Conservation (phyloP, 2,888 invertebrate species). For the Acrobasis consociella region DNA sequence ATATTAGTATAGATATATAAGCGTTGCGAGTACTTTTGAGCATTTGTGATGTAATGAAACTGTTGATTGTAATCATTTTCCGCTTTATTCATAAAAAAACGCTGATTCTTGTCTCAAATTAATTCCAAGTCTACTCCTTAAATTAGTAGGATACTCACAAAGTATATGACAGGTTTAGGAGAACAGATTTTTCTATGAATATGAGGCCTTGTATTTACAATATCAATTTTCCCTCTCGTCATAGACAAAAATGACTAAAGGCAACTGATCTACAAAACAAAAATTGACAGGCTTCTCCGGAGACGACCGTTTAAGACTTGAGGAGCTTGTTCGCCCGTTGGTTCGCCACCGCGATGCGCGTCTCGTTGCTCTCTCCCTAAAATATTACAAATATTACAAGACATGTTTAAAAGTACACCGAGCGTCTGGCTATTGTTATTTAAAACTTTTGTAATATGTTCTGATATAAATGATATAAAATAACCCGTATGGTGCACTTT, state of each 20-base stretch:
- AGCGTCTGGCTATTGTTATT: neutral
- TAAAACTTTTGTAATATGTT: too few relatives aligned
- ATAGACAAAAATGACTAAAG: neutral
- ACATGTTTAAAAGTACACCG: neutral
- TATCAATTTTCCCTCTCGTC: neutral
- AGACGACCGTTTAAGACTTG: slow-evolving; percentile 81
- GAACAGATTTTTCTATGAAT: too few relatives aligned
- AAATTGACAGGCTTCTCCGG: slow-evolving; percentile 2
- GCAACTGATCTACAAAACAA: slow-evolving; percentile 2
- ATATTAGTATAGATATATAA: too few relatives aligned
- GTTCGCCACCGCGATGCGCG: slow-evolving; percentile 94
- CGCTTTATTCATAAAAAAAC: too few relatives aligned
- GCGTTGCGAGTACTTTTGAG: neutral
- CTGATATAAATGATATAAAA: too few relatives aligned
- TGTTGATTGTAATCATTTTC: neutral
- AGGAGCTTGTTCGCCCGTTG: slow-evolving; percentile 94
- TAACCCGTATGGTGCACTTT: too few relatives aligned
- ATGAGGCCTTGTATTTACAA: neutral
- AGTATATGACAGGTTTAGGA: too few relatives aligned
- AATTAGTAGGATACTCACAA: too few relatives aligned
- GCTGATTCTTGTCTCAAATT: too few relatives aligned
- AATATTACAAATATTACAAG: slow-evolving; percentile 20
- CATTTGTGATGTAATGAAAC: neutral
- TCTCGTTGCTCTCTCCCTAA: slow-evolving; percentile 93
- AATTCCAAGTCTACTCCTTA: too few relatives aligned